Conservation (phyloP, 1,140 invertebrate genomes). For the Lamellibrachia luymesi region DNA sequence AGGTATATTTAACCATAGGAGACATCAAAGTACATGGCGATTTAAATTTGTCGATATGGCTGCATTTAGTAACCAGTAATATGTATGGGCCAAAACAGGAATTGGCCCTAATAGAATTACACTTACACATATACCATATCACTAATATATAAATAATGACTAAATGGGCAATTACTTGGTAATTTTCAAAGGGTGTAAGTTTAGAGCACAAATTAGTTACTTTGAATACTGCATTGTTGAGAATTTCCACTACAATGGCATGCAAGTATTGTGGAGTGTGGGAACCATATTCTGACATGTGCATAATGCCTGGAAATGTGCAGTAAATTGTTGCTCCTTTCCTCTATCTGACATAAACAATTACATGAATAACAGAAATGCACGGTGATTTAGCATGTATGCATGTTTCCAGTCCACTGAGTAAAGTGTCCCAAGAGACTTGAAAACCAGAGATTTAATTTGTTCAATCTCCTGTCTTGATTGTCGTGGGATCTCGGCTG, state of each 20-base stretch:
- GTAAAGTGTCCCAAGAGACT: background rate
- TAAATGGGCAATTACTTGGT: background rate
- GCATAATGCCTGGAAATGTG: background rate
- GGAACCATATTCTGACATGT: background rate
- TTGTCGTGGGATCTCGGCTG: background rate
- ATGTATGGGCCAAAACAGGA: background rate
- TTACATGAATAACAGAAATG: background rate
- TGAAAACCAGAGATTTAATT: background rate
- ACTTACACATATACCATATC: background rate
- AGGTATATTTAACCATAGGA: background rate
- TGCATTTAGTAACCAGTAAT: background rate
- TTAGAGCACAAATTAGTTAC: background rate
- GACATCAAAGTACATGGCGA: background rate
- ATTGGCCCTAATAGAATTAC: background rate
- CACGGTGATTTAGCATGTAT: background rate
- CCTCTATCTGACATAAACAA: background rate
- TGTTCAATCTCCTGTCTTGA: background rate
- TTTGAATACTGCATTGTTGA: background rate
- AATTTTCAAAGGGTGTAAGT: background rate
- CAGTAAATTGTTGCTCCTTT: background rate
- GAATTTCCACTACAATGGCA: background rate
- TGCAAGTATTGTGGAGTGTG: background rate
- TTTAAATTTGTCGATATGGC: background rate
- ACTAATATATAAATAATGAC: slow-evolving; percentile 2
- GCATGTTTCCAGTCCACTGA: background rate